phyloP scores from a whole-genome alignment of 1,140 invertebrate genomes.

The Drosophila rhopaloa region DNA sequence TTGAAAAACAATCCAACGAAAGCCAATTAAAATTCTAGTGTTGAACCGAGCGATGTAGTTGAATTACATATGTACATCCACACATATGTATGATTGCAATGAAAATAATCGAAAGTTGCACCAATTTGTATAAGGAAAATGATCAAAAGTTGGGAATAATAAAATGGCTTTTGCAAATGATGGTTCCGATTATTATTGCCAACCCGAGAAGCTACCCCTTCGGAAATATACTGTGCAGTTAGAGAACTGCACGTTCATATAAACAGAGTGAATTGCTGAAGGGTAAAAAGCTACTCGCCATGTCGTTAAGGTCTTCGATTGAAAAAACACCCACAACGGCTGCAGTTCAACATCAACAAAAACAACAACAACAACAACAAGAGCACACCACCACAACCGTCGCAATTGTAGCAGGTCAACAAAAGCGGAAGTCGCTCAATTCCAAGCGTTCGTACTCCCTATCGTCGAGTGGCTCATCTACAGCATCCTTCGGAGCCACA shows the following conservation, averaged over 20 bases:
- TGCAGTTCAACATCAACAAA: conserved; percentile 38
- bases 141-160: neutral
- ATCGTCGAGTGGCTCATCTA: conserved; percentile 19
- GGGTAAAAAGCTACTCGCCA: conserved; percentile 10
- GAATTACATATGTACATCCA: neutral
- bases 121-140: neutral
- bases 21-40: conserved; percentile 7
- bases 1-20: conserved; percentile 5
- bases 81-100: neutral
- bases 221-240: neutral
- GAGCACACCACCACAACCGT: conserved; percentile 4
- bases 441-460: conserved; percentile 38
- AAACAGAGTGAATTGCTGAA: neutral
- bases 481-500: conserved; percentile 12
- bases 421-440: conserved; percentile 34
- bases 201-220: neutral
- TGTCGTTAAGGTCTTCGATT: conserved; percentile 64
- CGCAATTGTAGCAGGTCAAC: conserved; percentile 43
- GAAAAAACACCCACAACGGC: conserved; percentile 53
- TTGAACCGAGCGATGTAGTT: neutral
- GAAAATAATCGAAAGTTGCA: conserved; percentile 8
- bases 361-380: neutral
- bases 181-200: neutral
- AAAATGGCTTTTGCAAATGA: conserved; percentile 4
- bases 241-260: neutral